Conservation (phyloP, 2,113 vertebrate species). For the Bucco capensis region DNA sequence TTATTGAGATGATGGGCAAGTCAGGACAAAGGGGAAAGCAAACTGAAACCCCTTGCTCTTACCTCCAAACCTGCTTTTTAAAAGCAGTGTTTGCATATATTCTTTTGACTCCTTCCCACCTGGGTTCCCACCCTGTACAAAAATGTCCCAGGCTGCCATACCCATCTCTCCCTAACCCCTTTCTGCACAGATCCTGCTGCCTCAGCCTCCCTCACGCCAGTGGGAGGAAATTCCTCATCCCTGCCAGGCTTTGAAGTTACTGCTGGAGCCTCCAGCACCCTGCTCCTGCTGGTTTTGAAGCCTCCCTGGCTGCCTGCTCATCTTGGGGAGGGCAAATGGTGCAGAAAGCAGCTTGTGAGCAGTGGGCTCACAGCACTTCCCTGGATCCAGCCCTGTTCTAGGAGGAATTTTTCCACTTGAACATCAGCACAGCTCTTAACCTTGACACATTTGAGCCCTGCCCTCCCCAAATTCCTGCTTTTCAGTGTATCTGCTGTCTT, state of each 20-base stretch:
- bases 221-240: background rate
- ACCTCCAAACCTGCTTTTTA: background rate
- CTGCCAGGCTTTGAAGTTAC: background rate
- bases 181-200: background rate
- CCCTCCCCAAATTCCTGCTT: background rate
- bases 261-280: background rate
- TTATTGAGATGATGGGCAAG: background rate
- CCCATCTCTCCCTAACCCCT: background rate
- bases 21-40: background rate
- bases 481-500: background rate
- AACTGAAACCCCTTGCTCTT: background rate
- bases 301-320: accelerated
- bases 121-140: background rate
- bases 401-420: background rate
- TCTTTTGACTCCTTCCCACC: background rate
- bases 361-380: accelerated
- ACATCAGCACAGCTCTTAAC: background rate
- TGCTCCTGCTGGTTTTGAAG: background rate
- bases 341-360: background rate
- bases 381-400: background rate
- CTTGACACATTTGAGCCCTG: accelerated
- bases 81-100: background rate
- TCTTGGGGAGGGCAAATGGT: accelerated
- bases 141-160: background rate
- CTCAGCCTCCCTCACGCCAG: accelerated